Evolutionary conservation across 2,113 vertebrate genomes (phyloP).

Genomic region (Siniperca chuatsi): DNA sequence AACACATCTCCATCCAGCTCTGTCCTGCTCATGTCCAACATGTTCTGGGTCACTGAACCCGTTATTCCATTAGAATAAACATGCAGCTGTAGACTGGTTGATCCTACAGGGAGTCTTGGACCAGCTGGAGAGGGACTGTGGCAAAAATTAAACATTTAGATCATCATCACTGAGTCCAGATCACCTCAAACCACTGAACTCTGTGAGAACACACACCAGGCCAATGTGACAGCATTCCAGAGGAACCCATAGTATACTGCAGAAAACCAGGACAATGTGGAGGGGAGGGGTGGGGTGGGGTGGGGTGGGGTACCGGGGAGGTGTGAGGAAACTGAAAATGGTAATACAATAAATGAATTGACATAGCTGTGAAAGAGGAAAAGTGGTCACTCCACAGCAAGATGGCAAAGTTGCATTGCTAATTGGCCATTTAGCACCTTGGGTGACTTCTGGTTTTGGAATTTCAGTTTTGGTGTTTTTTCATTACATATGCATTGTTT

Average conservation of each 20-base stretch:
- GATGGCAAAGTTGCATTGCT: conserved; percentile 13
- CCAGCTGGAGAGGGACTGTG: conserved; percentile 77
- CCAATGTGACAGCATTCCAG: conserved; percentile 70
- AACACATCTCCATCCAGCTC: conserved; percentile 76
- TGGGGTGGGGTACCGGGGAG: background rate
- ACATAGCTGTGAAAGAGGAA: conserved; percentile 28
- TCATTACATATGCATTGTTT: background rate
- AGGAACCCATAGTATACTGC: conserved; percentile 56
- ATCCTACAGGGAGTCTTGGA: conserved; percentile 40
- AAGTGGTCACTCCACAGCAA: conserved; percentile 78
- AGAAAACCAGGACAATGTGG: conserved; percentile 58
- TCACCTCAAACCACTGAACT: conserved; percentile 58
- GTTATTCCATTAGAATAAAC: conserved; percentile 12
- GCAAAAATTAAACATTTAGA: conserved; percentile 44
- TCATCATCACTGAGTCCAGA: conserved; percentile 46
- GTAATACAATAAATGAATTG: conserved; percentile 24
- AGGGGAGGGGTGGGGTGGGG: conserved; percentile 13
- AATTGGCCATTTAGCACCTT: background rate
- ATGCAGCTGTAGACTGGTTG: background rate
- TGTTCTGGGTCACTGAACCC: background rate
- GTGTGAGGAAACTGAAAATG: conserved; percentile 34
- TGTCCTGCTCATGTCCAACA: conserved; percentile 55
- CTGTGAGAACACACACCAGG: conserved; percentile 59
- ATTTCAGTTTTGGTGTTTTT: background rate
- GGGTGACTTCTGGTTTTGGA: background rate